Base-by-base conservation (phyloP, 2,888 invertebrate genomes). In the Cheilosia grossa region DNA sequence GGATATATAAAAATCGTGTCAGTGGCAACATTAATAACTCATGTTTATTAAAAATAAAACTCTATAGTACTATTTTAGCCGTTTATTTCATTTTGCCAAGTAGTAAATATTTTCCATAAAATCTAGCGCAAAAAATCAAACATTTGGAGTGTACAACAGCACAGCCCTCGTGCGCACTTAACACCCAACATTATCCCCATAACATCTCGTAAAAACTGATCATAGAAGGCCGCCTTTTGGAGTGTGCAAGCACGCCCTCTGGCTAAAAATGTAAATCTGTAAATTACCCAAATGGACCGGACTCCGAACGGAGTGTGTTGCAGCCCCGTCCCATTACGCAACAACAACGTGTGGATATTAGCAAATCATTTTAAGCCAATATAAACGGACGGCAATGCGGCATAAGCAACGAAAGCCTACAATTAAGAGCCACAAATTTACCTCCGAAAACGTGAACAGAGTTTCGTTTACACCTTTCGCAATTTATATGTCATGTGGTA, bases 361-460 rank as follows among this genome's bases (percentile, higher is more conserved):
- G 67, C 77, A 69, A 77, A 63, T 69, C 69, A 77, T 77, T 61
- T 64, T 47, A 6, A 53, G 40, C 40, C 49, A 54, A 56, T 69
- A 9, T 49, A 49, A 61, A 53, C 51, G 40, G 63, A n/a, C n/a
- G n/a, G n/a, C n/a, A n/a, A n/a, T n/a, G 37, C 67, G 37, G 37
- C 33, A 73, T 79, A 37, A 44, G 63, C 42, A 15, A 15, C 30
- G 13, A 56, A 67, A 64, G 44, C 58, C 82, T 19, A 44, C 73
- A 83, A 79, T 83, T 83, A 83, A 79, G 79, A 79, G 58, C 73
- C 64, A 73, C 82, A 79, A 83, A 83, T 83, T 83, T 79, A 67
- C 69, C 79, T 73, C 79, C 69, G 56, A 64, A 78, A 79, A 79
- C 79, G 67, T 83, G 79, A 83, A 58, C 73, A n/a, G 9, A 54